Evolutionary conservation across 2,797 vertebrate genomes (phyloP), one percentile per base, ranked within the genome.

Genomic region (Podarcis lilfordi): DNA sequence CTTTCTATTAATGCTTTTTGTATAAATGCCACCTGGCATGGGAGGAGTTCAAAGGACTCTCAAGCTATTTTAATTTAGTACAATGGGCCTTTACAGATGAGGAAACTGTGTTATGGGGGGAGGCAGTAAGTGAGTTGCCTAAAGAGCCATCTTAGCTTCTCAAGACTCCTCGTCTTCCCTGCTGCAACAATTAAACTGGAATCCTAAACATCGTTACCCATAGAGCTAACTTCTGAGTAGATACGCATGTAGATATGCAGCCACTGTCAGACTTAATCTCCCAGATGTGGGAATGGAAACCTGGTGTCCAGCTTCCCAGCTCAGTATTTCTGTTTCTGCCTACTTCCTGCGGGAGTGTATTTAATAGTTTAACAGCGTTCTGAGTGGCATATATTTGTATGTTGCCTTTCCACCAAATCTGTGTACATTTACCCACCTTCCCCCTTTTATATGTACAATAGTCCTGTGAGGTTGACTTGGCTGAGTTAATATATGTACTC

Each of bases 31-130:
- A 74, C 81, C 35, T 83, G 74, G 66, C 77, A 85, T 35, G 55
- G 55, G 45, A 79, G 43, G 6, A 69, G 71, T 82, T 86, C 79
- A 89, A 89, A 86, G 59, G 23, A 71, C 64, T 85, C 40, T 32
- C 9, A 11, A 9, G n/a, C 23, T 82, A 69, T 83, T 83, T 88
- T 89, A 84, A 84, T 84, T 85, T 80, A 64, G 32, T 43, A 72
- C n/a, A 25, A 19, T 64, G 19, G 10, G 35, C n/a, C 25, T 45
- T 80, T 35, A 80, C 75, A 37, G 71, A 72, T 80, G 76, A 64
- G 50, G 66, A 84, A 79, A 84, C 21, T 61, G 29, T 72, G 27
- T 72, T 27, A 69, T n/a, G 59, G 81, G 35, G 43, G 6, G 40
- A 7, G 40, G 8, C 37, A 32, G 50, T 55, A 23, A 29, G 37